Evolutionary conservation across 2,888 invertebrate species (phyloP).

Genomic region (Theodoxus fluviatilis): DNA sequence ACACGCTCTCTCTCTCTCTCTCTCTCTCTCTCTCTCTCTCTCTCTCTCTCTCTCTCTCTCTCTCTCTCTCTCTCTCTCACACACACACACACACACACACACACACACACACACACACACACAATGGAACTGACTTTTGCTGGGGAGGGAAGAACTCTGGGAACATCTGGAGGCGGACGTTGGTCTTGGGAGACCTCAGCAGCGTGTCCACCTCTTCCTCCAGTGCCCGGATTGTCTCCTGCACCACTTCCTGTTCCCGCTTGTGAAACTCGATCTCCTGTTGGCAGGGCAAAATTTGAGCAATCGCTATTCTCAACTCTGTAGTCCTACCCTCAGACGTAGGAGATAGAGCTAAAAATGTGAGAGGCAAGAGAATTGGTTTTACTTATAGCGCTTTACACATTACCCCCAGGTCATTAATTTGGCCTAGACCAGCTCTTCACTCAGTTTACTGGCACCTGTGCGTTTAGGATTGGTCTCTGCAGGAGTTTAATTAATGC

Average conservation of each 20-base stretch:
- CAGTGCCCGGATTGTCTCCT: slow-evolving; percentile 41
- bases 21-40: slow-evolving; percentile 1
- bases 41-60: slow-evolving; percentile 1
- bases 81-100: background rate
- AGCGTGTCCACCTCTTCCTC: slow-evolving; percentile 45
- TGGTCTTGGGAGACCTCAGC: slow-evolving; percentile 54
- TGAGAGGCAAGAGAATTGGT: too few relatives aligned
- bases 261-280: slow-evolving; percentile 60
- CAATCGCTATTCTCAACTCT: too few relatives aligned
- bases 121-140: slow-evolving; percentile 50
- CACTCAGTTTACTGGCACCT: too few relatives aligned
- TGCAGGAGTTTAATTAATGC: too few relatives aligned
- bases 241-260: slow-evolving; percentile 49
- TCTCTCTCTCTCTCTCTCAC: slow-evolving; percentile 4
- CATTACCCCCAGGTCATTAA: too few relatives aligned
- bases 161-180: slow-evolving; percentile 59
- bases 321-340: too few relatives aligned
- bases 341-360: too few relatives aligned
- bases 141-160: slow-evolving; percentile 58
- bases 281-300: slow-evolving; percentile 25
- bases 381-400: too few relatives aligned
- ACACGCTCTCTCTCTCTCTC: background rate
- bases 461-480: too few relatives aligned
- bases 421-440: too few relatives aligned
- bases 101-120: background rate